These are phyloP conservation scores for Parnassius apollo DNA, from an alignment of 2,888 invertebrate species.

Conservation along the genomic window DNA sequence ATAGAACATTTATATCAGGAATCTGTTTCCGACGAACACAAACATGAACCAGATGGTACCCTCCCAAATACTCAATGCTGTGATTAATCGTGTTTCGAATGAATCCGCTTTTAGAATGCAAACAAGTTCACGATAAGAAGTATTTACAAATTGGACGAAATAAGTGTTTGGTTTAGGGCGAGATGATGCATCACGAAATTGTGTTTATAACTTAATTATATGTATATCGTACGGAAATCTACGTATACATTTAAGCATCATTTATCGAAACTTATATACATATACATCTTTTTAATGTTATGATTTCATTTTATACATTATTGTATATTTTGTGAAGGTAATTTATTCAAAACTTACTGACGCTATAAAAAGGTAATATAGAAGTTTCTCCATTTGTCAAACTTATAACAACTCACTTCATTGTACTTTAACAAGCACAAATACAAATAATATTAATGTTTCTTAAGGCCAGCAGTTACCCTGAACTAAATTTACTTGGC, in stretches of 20 bases:
- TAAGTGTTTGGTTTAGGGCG: background rate
- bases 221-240: too few relatives aligned
- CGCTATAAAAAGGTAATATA: too few relatives aligned
- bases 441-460: background rate
- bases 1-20: conserved; percentile 7
- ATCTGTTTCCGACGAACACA: conserved; percentile 8
- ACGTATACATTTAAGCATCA: too few relatives aligned
- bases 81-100: conserved; percentile 20
- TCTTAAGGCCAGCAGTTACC: background rate
- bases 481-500: conserved; percentile 1
- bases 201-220: background rate
- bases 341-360: too few relatives aligned
- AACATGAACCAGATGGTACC: conserved; percentile 34
- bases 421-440: background rate
- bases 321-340: too few relatives aligned
- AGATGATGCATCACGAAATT: background rate
- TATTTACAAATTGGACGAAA: conserved; percentile 9
- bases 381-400: background rate
- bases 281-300: too few relatives aligned
- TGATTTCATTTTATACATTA: too few relatives aligned
- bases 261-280: too few relatives aligned
- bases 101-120: conserved; percentile 13
- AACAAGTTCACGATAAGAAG: conserved; percentile 21
- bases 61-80: conserved; percentile 19
- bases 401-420: background rate